Base-by-base conservation (phyloP, 2,888 invertebrate species). In the Frankliniella intonsa region DNA sequence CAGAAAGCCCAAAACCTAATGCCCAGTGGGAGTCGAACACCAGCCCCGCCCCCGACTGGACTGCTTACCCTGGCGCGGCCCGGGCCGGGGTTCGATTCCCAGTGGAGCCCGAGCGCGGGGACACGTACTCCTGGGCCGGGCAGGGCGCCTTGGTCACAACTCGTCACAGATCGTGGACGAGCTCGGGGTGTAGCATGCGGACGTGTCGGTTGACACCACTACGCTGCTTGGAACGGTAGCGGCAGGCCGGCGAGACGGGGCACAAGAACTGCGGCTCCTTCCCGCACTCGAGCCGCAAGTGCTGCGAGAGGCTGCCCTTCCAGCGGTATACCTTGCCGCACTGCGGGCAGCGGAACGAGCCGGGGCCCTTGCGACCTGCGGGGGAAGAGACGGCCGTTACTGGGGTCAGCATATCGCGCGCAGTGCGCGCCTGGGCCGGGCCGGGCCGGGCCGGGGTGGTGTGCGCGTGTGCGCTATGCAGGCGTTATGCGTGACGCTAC, bases 221-320 rank as follows among this genome's bases (percentile, higher is more conserved):
- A 17, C 80, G 80, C n/a, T 80, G 83, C 11, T 81, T 83, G 11
- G 83, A 82, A n/a, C 82, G 65, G 76, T 83, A 83, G 65, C 80
- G 62, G 62, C 83, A 83, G 69, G 69, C 69, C 10, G 69, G 69
- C 10, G 69, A 76, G 69, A 25, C 69, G 12, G 69, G 69, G 25
- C 69, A 76, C 69, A 25, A 22, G 69, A 76, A 76, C 69, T 76
- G 69, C 25, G 69, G 69, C 22, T 76, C 69, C 25, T 25, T 76
- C 25, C 69, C 69, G 69, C 69, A 76, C 69, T 76, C 69, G 25
- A 76, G 69, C 22, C 69, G 69, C 69, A 76, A 25, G 69, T 76
- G 69, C 25, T 76, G 69, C 69, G 69, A 76, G 22, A 76, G 69
- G 69, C 69, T 76, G 69, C 69, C 69, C 25, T 76, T 76, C 69